Conservation (phyloP, 2,797 vertebrate genomes). For the Myiotriccus ornatus region DNA sequence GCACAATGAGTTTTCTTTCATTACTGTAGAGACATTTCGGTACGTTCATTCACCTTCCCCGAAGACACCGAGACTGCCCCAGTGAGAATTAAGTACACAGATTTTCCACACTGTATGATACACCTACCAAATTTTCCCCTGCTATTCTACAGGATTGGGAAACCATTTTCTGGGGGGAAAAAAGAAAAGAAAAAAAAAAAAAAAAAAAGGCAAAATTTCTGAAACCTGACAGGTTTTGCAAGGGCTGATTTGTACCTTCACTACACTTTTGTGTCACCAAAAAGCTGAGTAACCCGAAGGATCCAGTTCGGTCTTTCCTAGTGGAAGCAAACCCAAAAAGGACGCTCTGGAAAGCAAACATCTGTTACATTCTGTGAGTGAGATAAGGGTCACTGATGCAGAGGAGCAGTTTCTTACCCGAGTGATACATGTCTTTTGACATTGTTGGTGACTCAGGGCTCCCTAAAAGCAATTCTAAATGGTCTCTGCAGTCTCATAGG, state of each 20-base stretch:
- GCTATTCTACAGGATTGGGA: not conserved
- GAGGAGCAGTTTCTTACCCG: not conserved
- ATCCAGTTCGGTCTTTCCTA: not conserved
- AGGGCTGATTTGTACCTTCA: not conserved
- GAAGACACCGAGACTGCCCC: not conserved
- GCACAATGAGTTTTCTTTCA: slow-evolving; percentile 50
- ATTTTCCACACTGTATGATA: not conserved
- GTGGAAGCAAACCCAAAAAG: not conserved
- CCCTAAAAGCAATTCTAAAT: not conserved
- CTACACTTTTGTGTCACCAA: not conserved
- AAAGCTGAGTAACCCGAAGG: not conserved
- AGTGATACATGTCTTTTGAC: not conserved
- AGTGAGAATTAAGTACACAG: slow-evolving; percentile 37
- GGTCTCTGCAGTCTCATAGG: not conserved
- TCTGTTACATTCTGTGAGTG: not conserved
- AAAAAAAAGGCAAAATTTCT: not conserved
- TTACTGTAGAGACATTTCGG: slow-evolving; percentile 10
- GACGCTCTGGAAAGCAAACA: not conserved
- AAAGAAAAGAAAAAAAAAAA: not conserved
- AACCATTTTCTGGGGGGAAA: not conserved
- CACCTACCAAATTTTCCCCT: not conserved
- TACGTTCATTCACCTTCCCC: slow-evolving; percentile 22
- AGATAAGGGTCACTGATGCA: not conserved
- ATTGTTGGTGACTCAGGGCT: not conserved
- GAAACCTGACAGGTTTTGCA: not conserved